phyloP scores from a whole-genome alignment of 2,797 vertebrate genomes.

The Chaenodraco wilsoni region DNA sequence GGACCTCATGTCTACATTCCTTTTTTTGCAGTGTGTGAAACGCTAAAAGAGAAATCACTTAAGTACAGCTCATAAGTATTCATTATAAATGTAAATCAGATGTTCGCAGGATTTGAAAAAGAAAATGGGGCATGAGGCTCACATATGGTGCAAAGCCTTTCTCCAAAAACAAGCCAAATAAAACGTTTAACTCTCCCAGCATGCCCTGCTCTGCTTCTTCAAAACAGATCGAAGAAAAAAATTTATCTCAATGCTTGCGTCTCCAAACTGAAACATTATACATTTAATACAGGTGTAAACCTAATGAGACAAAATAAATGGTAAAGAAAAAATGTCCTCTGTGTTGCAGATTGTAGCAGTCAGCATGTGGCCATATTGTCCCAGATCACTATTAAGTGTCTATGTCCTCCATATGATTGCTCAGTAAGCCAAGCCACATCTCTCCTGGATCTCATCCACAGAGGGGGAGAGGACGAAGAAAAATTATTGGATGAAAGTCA shows the following conservation, averaged over 20 bases:
- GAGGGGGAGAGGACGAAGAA: slow-evolving; percentile 48
- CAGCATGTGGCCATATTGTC: slow-evolving; percentile 42
- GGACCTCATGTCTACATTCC: slow-evolving; percentile 20
- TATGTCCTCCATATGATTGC: slow-evolving; percentile 58
- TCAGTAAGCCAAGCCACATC: slow-evolving; percentile 57
- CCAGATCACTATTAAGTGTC: slow-evolving; percentile 53
- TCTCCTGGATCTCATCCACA: slow-evolving; percentile 66
- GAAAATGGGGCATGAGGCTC: slow-evolving; percentile 28
- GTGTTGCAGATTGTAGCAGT: slow-evolving; percentile 47
- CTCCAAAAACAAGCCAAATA: slow-evolving; percentile 50
- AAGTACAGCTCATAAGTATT: slow-evolving; percentile 35
- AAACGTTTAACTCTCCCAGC: slow-evolving; percentile 51
- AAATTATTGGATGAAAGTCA: slow-evolving; percentile 66
- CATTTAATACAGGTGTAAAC: slow-evolving; percentile 51
- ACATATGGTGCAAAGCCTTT: slow-evolving; percentile 58
- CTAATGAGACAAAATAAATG: slow-evolving; percentile 48
- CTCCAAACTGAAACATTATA: slow-evolving; percentile 43
- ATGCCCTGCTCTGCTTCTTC: slow-evolving; percentile 39
- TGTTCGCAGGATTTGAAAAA: slow-evolving; percentile 25
- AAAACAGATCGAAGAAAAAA: slow-evolving; percentile 44
- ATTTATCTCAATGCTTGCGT: slow-evolving; percentile 22
- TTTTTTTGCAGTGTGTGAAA: slow-evolving; percentile 17
- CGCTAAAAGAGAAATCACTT: slow-evolving; percentile 29
- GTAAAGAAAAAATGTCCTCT: slow-evolving; percentile 53
- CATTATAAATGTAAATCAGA: slow-evolving; percentile 55